Evolutionary conservation across 1,140 invertebrate genomes (phyloP).

Genomic region (Trachelipus rathkii): DNA sequence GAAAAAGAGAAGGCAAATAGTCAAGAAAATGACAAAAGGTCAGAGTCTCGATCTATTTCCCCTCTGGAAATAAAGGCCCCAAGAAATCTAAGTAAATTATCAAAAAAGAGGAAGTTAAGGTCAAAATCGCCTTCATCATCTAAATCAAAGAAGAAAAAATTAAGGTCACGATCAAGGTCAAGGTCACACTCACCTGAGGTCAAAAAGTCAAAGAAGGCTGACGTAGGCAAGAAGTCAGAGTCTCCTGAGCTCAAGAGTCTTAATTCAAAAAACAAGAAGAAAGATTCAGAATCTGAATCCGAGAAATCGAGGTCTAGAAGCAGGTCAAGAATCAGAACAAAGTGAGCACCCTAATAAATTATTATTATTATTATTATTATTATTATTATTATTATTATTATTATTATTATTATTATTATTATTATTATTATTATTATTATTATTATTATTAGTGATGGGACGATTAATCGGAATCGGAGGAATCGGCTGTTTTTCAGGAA

Average conservation of each 20-base stretch:
- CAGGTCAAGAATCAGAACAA: not conserved
- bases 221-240: not conserved
- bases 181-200: not conserved
- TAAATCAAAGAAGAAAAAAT: not conserved
- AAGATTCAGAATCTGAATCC: not conserved
- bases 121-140: not conserved
- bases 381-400: too few species aligned
- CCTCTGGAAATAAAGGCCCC: too few species aligned
- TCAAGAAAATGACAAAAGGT: too few species aligned
- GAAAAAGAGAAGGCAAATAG: too few species aligned
- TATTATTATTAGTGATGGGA: too few species aligned
- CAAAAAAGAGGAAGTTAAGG: not conserved
- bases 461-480: too few species aligned
- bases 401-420: too few species aligned
- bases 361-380: too few species aligned
- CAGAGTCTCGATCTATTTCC: too few species aligned
- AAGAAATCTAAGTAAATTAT: not conserved
- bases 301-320: not conserved
- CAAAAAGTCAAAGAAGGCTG: not conserved
- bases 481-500: too few species aligned
- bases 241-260: not conserved
- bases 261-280: not conserved
- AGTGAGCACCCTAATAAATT: too few species aligned
- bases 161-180: not conserved
- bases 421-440: too few species aligned